Evolutionary conservation across 2,113 vertebrate genomes (phyloP), one percentile per base, ranked within the genome.

Genomic region (Carassius gibelio): DNA sequence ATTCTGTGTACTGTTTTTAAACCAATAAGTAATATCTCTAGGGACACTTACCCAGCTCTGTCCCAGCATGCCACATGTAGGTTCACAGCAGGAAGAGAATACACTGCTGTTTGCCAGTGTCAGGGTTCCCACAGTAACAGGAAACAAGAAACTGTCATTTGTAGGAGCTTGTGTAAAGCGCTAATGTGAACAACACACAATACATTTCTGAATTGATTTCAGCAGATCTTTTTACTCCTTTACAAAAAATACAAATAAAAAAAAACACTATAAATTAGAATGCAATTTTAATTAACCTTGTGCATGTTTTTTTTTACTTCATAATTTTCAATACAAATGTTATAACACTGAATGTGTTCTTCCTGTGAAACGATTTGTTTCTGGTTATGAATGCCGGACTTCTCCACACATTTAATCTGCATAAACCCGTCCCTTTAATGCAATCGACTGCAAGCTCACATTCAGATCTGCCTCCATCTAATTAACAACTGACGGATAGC

Each of bases 1-100:
- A 30, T 30, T 30, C 30, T 30, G 30, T 30, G 30, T 30, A 30
- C 30, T 30, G 30, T 30, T 30, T 30, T 30, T 30, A 30, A 30
- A 30, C 30, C 30, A 30, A 30, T 30, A 30, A 30, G 30, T 30
- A 30, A 30, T 30, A 30, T 30, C 30, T 30, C 30, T 30, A 48
- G n/a, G 17, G 55, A 74, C 76, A 61, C 64, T 64, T 82, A 21
- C 30, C 17, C 23, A 45, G 77, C 62, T 15, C 21, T 82, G 82
- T 62, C 82, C 78, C 57, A 68, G 72, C 87, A 57, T 66, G 82
- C 75, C 77, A 68, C 6, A 48, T 38, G 52, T 23, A 61, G 30
- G 36, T 57, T 23, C 36, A 81, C n/a, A 36, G 38, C 34, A 42
- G 15, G 57, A 55, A 26, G 30, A 36, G 30, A 11, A 75, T 52